These are phyloP conservation scores for Diorhabda sublineata DNA, from an alignment of 1,140 invertebrate genomes.

Conservation along the genomic window DNA sequence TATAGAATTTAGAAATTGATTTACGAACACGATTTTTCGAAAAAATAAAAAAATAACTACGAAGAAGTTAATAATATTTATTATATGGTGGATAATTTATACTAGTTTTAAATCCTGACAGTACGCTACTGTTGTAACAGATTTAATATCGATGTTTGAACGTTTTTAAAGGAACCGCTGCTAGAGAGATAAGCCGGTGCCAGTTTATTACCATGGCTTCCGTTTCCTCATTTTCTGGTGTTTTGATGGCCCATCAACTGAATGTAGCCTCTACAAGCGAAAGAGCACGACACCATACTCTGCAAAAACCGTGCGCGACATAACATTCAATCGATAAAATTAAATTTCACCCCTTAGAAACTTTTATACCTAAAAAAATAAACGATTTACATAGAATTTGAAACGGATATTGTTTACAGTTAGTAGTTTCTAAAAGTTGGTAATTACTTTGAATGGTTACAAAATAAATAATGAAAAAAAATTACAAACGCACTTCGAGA, in stretches of 20 bases:
- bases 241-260: not conserved
- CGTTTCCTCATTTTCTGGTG: slow-evolving; percentile 1
- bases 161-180: slow-evolving; percentile 1
- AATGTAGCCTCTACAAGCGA: not conserved
- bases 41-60: no score
- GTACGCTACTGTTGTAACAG: not conserved
- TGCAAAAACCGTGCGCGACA: not conserved
- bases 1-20: no score
- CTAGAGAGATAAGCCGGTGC: not conserved
- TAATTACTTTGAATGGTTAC: no score
- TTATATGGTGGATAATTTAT: no score
- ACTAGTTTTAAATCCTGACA: not conserved
- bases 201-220: slow-evolving; percentile 2
- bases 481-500: no score
- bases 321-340: no score
- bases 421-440: not conserved
- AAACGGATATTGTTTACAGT: slow-evolving; percentile 5
- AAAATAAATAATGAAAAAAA: no score
- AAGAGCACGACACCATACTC: not conserved
- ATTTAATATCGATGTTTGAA: slow-evolving; percentile 3
- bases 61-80: no score
- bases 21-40: no score
- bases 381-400: not conserved
- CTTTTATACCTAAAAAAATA: no score
- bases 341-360: no score